Percentiles rank a stretch among this genome's conserved stretches.
These are phyloP conservation scores for Lasioglossum figueresi DNA, from an alignment of 2,888 invertebrate genomes.

Conservation along the genomic window DNA sequence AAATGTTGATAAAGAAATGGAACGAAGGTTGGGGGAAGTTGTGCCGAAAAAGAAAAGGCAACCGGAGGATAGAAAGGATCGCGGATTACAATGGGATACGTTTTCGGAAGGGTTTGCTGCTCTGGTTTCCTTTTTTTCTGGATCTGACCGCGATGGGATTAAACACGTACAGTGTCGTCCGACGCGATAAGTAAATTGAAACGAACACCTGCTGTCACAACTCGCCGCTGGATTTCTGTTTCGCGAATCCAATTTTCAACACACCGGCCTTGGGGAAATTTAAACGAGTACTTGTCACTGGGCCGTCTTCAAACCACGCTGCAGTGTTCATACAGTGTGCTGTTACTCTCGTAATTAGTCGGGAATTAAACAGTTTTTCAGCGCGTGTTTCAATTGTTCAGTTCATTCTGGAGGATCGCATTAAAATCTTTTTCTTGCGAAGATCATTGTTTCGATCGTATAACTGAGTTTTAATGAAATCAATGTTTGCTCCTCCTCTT, in stretches of 20 bases:
- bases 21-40: neutral
- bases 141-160: conserved; percentile 43
- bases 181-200: conserved; percentile 46
- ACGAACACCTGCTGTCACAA: conserved; percentile 1
- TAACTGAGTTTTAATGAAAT: too few species aligned
- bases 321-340: neutral
- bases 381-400: too few species aligned
- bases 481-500: too few species aligned
- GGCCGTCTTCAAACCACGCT: neutral
- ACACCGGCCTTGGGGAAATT: neutral
- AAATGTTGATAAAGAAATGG: conserved; percentile 36
- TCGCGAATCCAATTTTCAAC: neutral
- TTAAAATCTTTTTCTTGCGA: too few species aligned
- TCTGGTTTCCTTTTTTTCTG: conserved; percentile 27
- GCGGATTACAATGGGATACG: conserved; percentile 15
- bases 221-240: neutral
- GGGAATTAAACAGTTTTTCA: too few species aligned
- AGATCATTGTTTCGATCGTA: too few species aligned
- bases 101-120: conserved; percentile 20
- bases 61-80: neutral
- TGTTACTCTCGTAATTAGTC: neutral
- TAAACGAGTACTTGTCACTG: neutral
- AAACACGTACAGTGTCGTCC: conserved; percentile 34
- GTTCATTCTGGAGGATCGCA: too few species aligned
- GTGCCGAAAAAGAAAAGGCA: conserved; percentile 13